These are phyloP conservation scores for Steinernema carpocapsae DNA, from an alignment of 2,888 invertebrate genomes.

Conservation along the genomic window DNA sequence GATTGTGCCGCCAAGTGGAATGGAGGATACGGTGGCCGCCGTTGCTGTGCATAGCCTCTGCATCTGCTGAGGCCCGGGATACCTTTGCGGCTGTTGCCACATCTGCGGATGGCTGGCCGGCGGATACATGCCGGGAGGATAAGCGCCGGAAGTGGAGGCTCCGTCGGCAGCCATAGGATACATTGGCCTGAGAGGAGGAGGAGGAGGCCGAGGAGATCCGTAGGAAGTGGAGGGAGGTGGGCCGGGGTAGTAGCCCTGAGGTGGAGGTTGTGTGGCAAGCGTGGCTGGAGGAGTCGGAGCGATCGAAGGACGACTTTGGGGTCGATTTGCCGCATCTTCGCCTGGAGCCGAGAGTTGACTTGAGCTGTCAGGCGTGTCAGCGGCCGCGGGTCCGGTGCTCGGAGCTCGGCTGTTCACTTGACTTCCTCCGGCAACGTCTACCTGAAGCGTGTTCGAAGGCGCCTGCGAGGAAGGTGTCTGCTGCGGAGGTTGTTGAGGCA, in stretches of 20 bases:
- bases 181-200: neutral
- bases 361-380: conserved; percentile 52
- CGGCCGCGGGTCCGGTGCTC: conserved; percentile 36
- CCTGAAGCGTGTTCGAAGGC: conserved; percentile 26
- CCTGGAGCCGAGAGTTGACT: conserved; percentile 48
- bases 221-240: conserved; percentile 37
- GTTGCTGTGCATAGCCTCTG: conserved; percentile 9
- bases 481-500: conserved; percentile 32
- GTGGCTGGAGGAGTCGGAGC: conserved; percentile 1
- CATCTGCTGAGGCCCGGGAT: conserved; percentile 37
- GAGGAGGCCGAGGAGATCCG: conserved; percentile 39
- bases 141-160: conserved; percentile 22
- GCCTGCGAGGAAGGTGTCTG: conserved; percentile 19
- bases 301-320: conserved; percentile 21
- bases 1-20: neutral
- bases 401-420: conserved; percentile 37
- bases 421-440: conserved; percentile 12
- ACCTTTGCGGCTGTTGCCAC: conserved; percentile 35
- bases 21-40: neutral
- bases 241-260: conserved; percentile 27
- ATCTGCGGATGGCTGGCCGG: conserved; percentile 28
- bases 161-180: conserved; percentile 25
- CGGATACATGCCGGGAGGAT: conserved; percentile 31
- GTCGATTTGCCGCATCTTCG: conserved; percentile 39
- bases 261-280: conserved; percentile 16